Evolutionary conservation across 2,797 vertebrate genomes (phyloP), one percentile per base, ranked within the genome.

Genomic region (Acanthopagrus latus): DNA sequence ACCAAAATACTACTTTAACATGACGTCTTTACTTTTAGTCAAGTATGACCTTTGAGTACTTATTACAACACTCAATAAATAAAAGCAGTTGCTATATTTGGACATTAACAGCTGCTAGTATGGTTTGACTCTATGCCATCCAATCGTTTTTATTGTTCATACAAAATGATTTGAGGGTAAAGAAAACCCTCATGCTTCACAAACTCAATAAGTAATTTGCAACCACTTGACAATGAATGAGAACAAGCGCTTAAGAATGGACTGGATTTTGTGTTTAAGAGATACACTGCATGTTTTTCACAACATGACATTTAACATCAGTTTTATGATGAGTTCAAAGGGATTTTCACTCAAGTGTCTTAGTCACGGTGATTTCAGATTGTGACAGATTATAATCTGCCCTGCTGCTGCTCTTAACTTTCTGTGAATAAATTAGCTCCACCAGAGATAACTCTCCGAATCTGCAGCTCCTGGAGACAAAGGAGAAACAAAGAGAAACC

Each of bases 381-480:
- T 63, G 17, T 44, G 20, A 58, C 20, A n/a, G 18, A 46, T 74
- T 0, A 57, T 29, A 48, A 57, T 59, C 11, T 64, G 43, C 7
- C 20, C 20, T 5, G 10, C 2, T 23, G 10, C 16, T 44, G n/a
- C 59, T 18, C 46, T 57, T 29, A 44, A 74, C 23, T 55, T 50
- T 48, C 23, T 71, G 25, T 25, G 2, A 38, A 67, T 69, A 50
- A 58, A 67, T 25, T 51, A 3, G 6, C 21, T 44, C 20, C 63
- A 68, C 1, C 44, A 63, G 64, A 67, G 21, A 71, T 63, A 17
- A 52, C 16, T 48, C 7, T 60, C 29, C 50, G 51, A 48, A 59
- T 65, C 25, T 64, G 25, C n/a, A 43, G 23, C n/a, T 18, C 60
- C 64, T 62, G 16, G 7, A 78, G 46, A 52, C 25, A 74, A 60